These are phyloP conservation scores for Pseudococcus jackbeardsleyi DNA, from an alignment of 2,888 invertebrate species.

Conservation along the genomic window DNA sequence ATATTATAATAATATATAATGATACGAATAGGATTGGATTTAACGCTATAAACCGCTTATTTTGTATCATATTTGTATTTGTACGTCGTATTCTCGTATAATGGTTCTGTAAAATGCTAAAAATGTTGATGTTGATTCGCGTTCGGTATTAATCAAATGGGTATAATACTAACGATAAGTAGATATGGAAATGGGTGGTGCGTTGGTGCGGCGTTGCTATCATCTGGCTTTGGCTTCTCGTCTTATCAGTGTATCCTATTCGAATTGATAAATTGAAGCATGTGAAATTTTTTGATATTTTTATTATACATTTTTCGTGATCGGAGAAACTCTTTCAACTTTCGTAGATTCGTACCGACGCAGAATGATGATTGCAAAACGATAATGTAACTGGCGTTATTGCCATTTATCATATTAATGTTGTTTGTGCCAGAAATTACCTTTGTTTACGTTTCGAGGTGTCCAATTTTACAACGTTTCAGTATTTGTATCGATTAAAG, in stretches of 20 bases:
- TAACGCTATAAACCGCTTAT: background rate
- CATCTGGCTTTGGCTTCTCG: background rate
- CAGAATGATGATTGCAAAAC: background rate
- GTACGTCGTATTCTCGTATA: background rate
- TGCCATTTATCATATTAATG: background rate
- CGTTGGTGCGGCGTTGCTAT: slow-evolving; percentile 23
- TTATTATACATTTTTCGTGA: background rate
- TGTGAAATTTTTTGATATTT: background rate
- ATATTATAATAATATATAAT: background rate
- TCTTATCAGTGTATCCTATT: slow-evolving; percentile 32
- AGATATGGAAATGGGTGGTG: no score
- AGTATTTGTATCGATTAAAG: background rate
- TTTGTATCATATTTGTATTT: background rate
- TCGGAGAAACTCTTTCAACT: background rate
- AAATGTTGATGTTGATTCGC: slow-evolving; percentile 14
- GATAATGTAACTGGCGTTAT: slow-evolving; percentile 4
- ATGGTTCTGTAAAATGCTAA: background rate
- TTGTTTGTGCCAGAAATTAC: background rate
- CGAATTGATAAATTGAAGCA: background rate
- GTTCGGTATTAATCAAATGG: background rate
- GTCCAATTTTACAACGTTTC: background rate
- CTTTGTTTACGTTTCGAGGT: background rate
- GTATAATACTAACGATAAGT: no score
- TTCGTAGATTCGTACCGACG: background rate
- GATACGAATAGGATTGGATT: background rate